Evolutionary conservation across 2,797 vertebrate species (phyloP).

Genomic region (Sternarchorhynchus goeldii): DNA sequence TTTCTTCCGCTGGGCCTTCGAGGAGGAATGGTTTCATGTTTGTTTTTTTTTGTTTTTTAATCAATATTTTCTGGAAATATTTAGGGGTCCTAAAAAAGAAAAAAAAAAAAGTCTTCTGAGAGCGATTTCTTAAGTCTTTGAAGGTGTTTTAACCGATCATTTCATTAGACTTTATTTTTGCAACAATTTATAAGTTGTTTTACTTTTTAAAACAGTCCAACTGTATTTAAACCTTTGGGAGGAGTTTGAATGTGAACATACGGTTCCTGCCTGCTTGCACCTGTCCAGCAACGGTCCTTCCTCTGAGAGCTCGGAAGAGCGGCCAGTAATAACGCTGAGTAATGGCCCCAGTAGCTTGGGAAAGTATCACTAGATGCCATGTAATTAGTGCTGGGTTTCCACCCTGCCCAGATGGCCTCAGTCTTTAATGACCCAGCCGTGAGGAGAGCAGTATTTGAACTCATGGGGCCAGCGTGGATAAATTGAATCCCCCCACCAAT

Average conservation of each 20-base stretch:
- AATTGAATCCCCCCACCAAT: constrained; percentile 52
- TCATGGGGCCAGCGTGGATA: constrained; percentile 38
- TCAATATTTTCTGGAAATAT: constrained; percentile 22
- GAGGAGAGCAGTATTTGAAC: constrained; percentile 43
- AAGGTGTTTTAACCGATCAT: too few species aligned
- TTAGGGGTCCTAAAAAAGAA: not conserved
- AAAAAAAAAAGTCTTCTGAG: too few species aligned
- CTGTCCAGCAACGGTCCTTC: not conserved
- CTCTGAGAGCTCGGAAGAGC: not conserved
- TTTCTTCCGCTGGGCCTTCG: constrained; percentile 1
- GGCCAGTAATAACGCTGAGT: constrained; percentile 16
- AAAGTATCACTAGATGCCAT: constrained; percentile 2
- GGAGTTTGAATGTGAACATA: too few species aligned
- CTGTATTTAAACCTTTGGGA: too few species aligned
- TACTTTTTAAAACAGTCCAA: too few species aligned
- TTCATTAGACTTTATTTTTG: too few species aligned
- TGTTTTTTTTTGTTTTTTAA: constrained; percentile 3
- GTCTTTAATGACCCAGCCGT: constrained; percentile 43
- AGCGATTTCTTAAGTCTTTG: too few species aligned
- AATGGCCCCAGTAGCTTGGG: constrained; percentile 1
- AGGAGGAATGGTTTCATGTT: not conserved
- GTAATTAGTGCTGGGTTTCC: constrained; percentile 38
- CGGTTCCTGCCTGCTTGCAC: too few species aligned
- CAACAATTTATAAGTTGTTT: too few species aligned
- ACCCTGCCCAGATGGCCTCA: constrained; percentile 40